A percentile compares a stretch with the other conserved stretches of the same genome.
phyloP scores from a whole-genome alignment of 2,888 invertebrate genomes.

The Cantharis lateralis region DNA sequence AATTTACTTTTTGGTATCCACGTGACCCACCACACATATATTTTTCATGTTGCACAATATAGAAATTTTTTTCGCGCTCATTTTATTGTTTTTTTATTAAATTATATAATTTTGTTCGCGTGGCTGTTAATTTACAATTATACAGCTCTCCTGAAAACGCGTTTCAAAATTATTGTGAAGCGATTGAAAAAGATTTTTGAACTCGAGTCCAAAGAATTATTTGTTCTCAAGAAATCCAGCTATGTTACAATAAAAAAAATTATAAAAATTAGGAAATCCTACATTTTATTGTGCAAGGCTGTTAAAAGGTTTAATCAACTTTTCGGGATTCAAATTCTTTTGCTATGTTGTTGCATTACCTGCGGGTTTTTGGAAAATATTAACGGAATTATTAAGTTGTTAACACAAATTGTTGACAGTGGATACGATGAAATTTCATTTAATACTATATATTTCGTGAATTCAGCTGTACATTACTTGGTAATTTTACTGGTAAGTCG shows the following conservation, averaged over 20 bases:
- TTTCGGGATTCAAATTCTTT: not conserved
- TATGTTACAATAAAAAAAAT: not conserved
- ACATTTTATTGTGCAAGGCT: not conserved
- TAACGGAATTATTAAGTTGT: not conserved
- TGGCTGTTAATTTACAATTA: not conserved
- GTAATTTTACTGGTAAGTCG: not conserved
- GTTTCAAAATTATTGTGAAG: not conserved
- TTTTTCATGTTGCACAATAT: not conserved
- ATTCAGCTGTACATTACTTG: not conserved
- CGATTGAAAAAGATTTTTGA: not conserved
- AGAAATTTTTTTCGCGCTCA: not conserved
- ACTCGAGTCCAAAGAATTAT: not conserved
- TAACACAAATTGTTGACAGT: not conserved
- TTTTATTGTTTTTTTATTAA: not conserved
- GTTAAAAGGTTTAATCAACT: not conserved
- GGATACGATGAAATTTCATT: not conserved
- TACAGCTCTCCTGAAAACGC: not conserved
- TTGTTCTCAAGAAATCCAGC: not conserved
- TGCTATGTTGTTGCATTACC: not conserved
- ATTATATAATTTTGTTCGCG: not conserved
- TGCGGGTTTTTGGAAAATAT: not conserved
- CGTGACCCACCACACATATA: not conserved
- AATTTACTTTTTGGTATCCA: not conserved
- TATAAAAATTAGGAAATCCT: not conserved
- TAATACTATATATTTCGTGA: not conserved